Evolutionary conservation across 2,888 invertebrate genomes (phyloP).

Genomic region (Drosophila neotestacea): DNA sequence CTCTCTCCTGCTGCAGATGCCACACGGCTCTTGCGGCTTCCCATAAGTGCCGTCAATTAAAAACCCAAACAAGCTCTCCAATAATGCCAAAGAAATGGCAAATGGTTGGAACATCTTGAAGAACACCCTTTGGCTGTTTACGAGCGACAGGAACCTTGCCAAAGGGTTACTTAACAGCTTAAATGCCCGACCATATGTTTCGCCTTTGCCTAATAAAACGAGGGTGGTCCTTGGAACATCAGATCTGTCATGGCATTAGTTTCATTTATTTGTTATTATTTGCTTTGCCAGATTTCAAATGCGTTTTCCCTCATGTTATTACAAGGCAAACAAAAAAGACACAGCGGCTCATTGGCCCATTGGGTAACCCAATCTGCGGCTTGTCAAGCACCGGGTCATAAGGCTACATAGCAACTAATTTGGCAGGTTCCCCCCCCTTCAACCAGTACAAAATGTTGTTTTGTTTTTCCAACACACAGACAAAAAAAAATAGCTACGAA

Average conservation of each 20-base stretch:
- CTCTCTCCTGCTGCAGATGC: constrained; percentile 60
- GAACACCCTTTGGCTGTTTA: constrained; percentile 34
- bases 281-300: constrained; percentile 65
- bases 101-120: constrained; percentile 32
- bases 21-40: constrained; percentile 57
- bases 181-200: constrained; percentile 66
- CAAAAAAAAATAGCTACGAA: constrained; percentile 46
- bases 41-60: constrained; percentile 71
- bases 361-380: constrained; percentile 74
- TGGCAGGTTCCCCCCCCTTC: constrained; percentile 59
- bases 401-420: constrained; percentile 72
- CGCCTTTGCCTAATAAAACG: constrained; percentile 21
- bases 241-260: constrained; percentile 58
- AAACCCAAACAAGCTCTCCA: constrained; percentile 35
- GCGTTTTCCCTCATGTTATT: constrained; percentile 49
- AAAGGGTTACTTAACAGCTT: constrained; percentile 73
- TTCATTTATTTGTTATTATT: constrained; percentile 76
- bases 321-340: constrained; percentile 59
- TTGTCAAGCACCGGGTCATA: constrained; percentile 71
- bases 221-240: constrained; percentile 60
- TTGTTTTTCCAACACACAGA: constrained; percentile 66
- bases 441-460: constrained; percentile 17
- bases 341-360: constrained; percentile 43
- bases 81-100: constrained; percentile 55
- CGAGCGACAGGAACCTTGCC: constrained; percentile 22